Evolutionary conservation across 2,888 invertebrate genomes (phyloP).

Genomic region (Tachina grossa): DNA sequence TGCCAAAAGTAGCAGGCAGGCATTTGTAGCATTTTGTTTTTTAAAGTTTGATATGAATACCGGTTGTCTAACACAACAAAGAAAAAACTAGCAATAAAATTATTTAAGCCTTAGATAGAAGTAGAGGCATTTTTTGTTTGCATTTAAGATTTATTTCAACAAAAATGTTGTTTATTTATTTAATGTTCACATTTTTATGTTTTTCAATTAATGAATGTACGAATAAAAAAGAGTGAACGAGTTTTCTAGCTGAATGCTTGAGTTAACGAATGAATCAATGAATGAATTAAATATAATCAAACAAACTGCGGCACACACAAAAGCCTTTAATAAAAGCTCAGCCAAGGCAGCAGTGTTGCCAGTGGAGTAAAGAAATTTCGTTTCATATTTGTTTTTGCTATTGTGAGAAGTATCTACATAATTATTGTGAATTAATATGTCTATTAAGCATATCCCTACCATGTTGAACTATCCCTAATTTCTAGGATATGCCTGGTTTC

Average conservation of each 20-base stretch:
- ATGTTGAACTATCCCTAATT: too few relatives aligned
- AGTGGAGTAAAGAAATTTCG: too few relatives aligned
- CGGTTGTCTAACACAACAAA: slow-evolving; percentile 31
- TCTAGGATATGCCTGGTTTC: too few relatives aligned
- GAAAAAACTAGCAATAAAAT: neutral
- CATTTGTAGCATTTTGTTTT: slow-evolving; percentile 20
- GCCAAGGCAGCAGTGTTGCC: neutral
- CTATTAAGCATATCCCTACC: too few relatives aligned
- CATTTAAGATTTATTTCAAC: slow-evolving; percentile 18
- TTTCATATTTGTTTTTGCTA: too few relatives aligned
- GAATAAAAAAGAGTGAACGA: neutral
- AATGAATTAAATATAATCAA: slow-evolving; percentile 60
- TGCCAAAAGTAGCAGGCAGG: slow-evolving; percentile 18
- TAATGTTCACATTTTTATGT: slow-evolving; percentile 46
- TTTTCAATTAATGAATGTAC: slow-evolving; percentile 36
- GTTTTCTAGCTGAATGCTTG: slow-evolving; percentile 9
- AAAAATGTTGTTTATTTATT: slow-evolving; percentile 43
- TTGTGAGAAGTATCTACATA: too few relatives aligned
- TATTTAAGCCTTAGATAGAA: slow-evolving; percentile 14
- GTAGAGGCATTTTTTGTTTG: slow-evolving; percentile 37
- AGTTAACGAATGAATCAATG: slow-evolving; percentile 41
- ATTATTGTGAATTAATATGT: too few relatives aligned
- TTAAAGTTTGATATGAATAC: slow-evolving; percentile 20
- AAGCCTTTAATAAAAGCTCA: neutral
- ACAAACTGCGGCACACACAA: slow-evolving; percentile 23